Conservation (phyloP, 1,140 invertebrate genomes). For the Drosophila orena region DNA sequence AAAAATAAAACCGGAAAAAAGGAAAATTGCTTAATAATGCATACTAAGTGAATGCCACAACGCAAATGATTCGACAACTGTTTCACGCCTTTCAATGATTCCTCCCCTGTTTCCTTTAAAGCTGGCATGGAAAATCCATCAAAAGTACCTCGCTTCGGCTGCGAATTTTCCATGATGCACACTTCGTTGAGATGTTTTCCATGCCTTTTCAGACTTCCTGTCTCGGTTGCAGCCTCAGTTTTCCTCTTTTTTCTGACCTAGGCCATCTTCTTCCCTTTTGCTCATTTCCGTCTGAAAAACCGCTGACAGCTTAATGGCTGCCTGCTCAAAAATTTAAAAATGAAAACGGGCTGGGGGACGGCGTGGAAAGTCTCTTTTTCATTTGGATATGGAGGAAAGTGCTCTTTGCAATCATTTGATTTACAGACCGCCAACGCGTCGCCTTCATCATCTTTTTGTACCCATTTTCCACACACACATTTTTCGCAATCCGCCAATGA, state of each 20-base stretch:
- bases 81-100: conserved; percentile 34
- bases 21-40: conserved; percentile 56
- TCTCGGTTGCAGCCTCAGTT: conserved; percentile 17
- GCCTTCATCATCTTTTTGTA: conserved; percentile 22
- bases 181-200: conserved; percentile 58
- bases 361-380: conserved; percentile 35
- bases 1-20: conserved; percentile 6
- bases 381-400: conserved; percentile 44
- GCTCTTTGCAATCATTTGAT: conserved; percentile 68
- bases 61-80: conserved; percentile 26
- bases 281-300: conserved; percentile 52
- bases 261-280: conserved; percentile 24
- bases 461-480: conserved; percentile 2
- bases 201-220: conserved; percentile 58
- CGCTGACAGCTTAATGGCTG: conserved; percentile 74
- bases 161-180: conserved; percentile 30
- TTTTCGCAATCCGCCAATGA: conserved; percentile 66
- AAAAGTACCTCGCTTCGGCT: conserved; percentile 42
- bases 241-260: conserved; percentile 30
- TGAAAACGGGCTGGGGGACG: conserved; percentile 27
- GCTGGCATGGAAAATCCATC: conserved; percentile 44
- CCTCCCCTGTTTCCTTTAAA: conserved; percentile 12
- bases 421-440: conserved; percentile 51
- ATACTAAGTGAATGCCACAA: conserved; percentile 36
- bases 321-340: conserved; percentile 59